phyloP scores from a whole-genome alignment of 2,113 vertebrate species.

The Neolamprologus toae region DNA sequence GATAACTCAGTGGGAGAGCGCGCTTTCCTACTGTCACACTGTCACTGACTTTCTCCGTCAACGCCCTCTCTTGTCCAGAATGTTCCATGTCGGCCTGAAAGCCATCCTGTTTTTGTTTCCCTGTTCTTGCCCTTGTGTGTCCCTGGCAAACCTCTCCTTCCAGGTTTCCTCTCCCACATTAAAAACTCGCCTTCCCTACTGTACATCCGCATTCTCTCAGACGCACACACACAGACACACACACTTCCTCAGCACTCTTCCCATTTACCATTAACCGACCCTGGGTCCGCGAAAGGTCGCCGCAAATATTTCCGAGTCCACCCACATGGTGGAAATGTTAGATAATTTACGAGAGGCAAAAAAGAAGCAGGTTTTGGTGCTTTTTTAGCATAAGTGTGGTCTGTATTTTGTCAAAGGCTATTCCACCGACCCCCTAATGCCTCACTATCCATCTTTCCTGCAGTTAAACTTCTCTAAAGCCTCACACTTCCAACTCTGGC shows the following conservation, averaged over 20 bases:
- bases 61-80: constrained; percentile 33
- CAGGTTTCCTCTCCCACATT: constrained; percentile 50
- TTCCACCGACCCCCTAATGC: not conserved
- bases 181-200: constrained; percentile 2
- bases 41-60: constrained; percentile 28
- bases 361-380: constrained; percentile 4
- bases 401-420: constrained; percentile 15
- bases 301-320: constrained; percentile 48
- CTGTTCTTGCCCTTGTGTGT: constrained; percentile 32
- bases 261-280: constrained; percentile 14
- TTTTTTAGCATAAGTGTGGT: constrained; percentile 1
- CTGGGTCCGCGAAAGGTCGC: constrained; percentile 36
- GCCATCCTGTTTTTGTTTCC: constrained; percentile 69
- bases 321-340: constrained; percentile 9
- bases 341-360: not conserved
- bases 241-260: constrained; percentile 42
- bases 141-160: constrained; percentile 38
- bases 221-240: not conserved
- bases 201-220: constrained; percentile 26
- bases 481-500: not conserved
- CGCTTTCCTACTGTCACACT: constrained; percentile 26
- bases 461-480: constrained; percentile 2
- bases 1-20: constrained; percentile 12
- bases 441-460: constrained; percentile 10
- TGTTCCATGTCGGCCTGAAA: constrained; percentile 40